Conservation (phyloP, 2,888 invertebrate genomes). For the Drosophila diplacantha region DNA sequence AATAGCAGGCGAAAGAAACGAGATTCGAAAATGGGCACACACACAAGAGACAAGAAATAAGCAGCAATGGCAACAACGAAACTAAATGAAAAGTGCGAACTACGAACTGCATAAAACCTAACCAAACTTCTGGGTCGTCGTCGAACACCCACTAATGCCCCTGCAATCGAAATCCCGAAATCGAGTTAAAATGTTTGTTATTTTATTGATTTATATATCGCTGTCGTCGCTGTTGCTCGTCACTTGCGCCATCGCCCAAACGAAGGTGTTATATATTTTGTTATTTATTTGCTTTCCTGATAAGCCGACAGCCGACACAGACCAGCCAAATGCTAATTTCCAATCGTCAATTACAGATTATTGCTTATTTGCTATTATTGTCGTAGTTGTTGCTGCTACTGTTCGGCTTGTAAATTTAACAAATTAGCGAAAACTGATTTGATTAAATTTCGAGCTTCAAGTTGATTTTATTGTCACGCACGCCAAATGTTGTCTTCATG, state of each 20-base stretch:
- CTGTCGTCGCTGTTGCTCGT: slow-evolving; percentile 25
- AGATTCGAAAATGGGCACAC: slow-evolving; percentile 69
- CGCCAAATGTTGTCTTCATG: slow-evolving; percentile 28
- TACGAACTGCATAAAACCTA: slow-evolving; percentile 59
- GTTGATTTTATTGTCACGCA: slow-evolving; percentile 59
- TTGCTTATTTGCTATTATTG: slow-evolving; percentile 24
- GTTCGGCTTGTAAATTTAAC: slow-evolving; percentile 64
- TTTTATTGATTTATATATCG: slow-evolving; percentile 66
- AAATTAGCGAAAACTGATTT: slow-evolving; percentile 71
- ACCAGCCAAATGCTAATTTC: slow-evolving; percentile 53
- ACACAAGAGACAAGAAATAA: slow-evolving; percentile 25
- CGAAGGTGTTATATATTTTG: slow-evolving; percentile 67
- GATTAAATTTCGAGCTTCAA: slow-evolving; percentile 61
- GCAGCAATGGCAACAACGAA: slow-evolving; percentile 54
- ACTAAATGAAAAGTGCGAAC: slow-evolving; percentile 64
- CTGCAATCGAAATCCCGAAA: slow-evolving; percentile 13
- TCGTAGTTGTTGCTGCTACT: slow-evolving; percentile 32
- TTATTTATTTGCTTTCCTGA: slow-evolving; percentile 72
- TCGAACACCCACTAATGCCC: slow-evolving; percentile 5
- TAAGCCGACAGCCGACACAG: slow-evolving; percentile 45
- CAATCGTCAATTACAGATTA: slow-evolving; percentile 60
- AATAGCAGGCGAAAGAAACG: slow-evolving; percentile 49
- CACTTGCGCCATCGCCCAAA: slow-evolving; percentile 36
- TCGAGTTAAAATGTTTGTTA: slow-evolving; percentile 50
- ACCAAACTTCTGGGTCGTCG: slow-evolving; percentile 56